Conservation (phyloP, 2,888 invertebrate species). For the Agrotis exclamationis region DNA sequence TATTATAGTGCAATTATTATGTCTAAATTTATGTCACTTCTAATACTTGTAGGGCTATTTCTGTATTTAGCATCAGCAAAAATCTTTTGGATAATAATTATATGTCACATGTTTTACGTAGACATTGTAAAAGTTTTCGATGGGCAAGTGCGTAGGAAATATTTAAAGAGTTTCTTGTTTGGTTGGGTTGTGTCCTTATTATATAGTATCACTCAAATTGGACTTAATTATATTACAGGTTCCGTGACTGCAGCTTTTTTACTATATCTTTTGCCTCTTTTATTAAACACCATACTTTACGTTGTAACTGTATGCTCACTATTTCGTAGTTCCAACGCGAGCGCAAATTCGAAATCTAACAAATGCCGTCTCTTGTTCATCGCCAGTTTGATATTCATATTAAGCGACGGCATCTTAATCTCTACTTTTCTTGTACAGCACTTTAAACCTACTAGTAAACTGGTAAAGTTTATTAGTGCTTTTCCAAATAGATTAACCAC, state of each 20-base stretch:
- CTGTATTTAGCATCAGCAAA: neutral
- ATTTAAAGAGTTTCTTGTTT: slow-evolving; percentile 1
- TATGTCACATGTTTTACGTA: slow-evolving; percentile 20
- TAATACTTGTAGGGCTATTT: neutral
- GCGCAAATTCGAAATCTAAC: neutral
- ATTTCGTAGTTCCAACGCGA: slow-evolving; percentile 1
- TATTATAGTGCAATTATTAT: neutral
- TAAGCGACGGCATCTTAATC: neutral
- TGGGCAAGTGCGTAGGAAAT: neutral
- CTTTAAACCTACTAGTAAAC: neutral
- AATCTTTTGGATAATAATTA: neutral
- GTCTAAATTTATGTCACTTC: neutral
- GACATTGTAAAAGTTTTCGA: slow-evolving; percentile 12
- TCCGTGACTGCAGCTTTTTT: fast-evolving
- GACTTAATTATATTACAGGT: neutral
- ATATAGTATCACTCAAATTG: neutral
- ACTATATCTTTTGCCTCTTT: neutral
- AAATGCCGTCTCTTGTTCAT: neutral
- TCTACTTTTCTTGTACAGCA: neutral
- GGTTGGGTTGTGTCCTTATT: slow-evolving; percentile 9
- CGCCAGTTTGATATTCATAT: neutral
- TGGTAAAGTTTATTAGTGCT: neutral
- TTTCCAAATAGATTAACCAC: neutral
- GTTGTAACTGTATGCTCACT: neutral
- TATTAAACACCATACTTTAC: neutral